phyloP scores from a whole-genome alignment of 2,888 invertebrate genomes.

The Mimumesa dahlbomi region DNA sequence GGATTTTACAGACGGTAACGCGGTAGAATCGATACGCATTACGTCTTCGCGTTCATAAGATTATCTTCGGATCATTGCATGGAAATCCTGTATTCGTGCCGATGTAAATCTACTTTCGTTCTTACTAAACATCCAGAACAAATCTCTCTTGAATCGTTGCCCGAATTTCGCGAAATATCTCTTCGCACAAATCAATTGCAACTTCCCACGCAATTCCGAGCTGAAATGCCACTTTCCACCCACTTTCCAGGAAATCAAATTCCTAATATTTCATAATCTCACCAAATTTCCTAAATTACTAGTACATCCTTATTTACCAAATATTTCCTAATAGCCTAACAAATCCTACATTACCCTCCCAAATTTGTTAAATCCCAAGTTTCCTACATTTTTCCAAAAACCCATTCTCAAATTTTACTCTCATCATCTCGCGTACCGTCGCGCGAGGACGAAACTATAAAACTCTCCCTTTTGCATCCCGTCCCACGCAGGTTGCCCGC shows the following conservation, averaged over 20 bases:
- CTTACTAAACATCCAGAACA: background rate
- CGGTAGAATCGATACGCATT: conserved; percentile 36
- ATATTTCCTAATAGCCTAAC: background rate
- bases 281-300: too few species aligned
- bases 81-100: conserved; percentile 19
- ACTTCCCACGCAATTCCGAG: too few species aligned
- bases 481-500: background rate
- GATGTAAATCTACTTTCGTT: conserved; percentile 9
- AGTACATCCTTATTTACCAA: background rate
- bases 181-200: too few species aligned
- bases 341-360: background rate
- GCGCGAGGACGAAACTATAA: too few species aligned
- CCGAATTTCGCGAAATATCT: too few species aligned
- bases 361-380: background rate
- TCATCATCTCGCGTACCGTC: too few species aligned
- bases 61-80: conserved; percentile 42
- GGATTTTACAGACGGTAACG: conserved; percentile 21
- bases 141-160: too few species aligned
- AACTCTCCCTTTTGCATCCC: too few species aligned
- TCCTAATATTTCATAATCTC: too few species aligned
- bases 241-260: too few species aligned
- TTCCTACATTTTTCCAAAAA: background rate
- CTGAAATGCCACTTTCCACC: too few species aligned
- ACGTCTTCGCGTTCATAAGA: conserved; percentile 33
- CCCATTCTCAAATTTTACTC: too few species aligned